phyloP scores from a whole-genome alignment of 2,888 invertebrate genomes.

The Callinectes sapidus region DNA sequence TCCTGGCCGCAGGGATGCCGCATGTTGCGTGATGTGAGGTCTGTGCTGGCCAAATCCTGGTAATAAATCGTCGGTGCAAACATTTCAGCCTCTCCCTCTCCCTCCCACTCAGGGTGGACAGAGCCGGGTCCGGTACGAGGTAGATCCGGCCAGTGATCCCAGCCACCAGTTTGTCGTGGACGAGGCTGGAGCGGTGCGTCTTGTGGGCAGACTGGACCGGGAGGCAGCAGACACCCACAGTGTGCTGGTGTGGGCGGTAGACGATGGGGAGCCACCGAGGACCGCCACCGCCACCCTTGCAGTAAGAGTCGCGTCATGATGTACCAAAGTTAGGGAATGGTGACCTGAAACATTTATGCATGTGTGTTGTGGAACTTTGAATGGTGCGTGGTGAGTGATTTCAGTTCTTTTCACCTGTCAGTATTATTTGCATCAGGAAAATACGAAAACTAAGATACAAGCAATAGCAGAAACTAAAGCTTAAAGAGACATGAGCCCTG shows the following conservation, averaged over 20 bases:
- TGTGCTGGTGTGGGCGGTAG: slow-evolving; percentile 56
- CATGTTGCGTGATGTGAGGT: neutral
- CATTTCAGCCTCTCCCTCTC: neutral
- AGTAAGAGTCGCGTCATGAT: slow-evolving; percentile 44
- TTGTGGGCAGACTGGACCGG: slow-evolving; percentile 56
- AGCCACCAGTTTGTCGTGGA: slow-evolving; percentile 45
- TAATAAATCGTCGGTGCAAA: neutral
- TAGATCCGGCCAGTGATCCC: slow-evolving; percentile 58
- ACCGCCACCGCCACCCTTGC: slow-evolving; percentile 63
- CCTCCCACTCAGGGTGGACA: slow-evolving; percentile 47
- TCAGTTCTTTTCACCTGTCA: neutral
- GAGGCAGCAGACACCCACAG: slow-evolving; percentile 48
- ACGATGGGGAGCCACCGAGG: slow-evolving; percentile 59
- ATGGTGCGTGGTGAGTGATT: neutral
- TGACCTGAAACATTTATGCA: neutral
- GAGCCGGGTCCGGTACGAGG: slow-evolving; percentile 50
- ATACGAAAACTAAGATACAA: neutral
- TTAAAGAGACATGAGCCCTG: neutral
- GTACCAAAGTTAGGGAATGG: neutral
- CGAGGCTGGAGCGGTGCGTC: slow-evolving; percentile 49
- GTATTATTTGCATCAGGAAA: neutral
- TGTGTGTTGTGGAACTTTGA: neutral
- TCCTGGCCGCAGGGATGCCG: neutral
- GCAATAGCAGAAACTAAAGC: neutral
- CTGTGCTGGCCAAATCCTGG: neutral